phyloP scores from a whole-genome alignment of 2,888 invertebrate genomes.

The Torymus auratus region DNA sequence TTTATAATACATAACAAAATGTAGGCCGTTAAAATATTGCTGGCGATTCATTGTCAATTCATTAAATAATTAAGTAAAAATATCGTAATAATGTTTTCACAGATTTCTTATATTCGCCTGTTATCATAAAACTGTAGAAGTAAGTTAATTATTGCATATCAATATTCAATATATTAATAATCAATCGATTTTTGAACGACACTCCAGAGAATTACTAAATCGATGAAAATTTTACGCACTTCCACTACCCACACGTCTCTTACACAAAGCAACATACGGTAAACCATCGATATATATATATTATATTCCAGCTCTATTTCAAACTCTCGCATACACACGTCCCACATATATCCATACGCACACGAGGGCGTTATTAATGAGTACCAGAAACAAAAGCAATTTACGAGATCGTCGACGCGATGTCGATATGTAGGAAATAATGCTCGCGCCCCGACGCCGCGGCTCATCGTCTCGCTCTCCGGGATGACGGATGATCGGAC shows the following conservation, averaged over 20 bases:
- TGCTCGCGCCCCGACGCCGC: not conserved
- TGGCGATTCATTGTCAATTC: too few relatives aligned
- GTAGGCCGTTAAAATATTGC: too few relatives aligned
- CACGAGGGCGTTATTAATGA: constrained; percentile 44
- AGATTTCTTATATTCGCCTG: too few relatives aligned
- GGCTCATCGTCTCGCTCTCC: not conserved
- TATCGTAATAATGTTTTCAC: too few relatives aligned
- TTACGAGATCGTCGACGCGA: constrained; percentile 46
- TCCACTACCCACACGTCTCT: not conserved
- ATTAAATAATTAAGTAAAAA: too few relatives aligned
- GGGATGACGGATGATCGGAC: constrained; percentile 45
- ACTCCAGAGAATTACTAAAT: too few relatives aligned
- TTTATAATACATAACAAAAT: too few relatives aligned
- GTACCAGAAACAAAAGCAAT: constrained; percentile 55
- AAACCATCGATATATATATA: constrained; percentile 19
- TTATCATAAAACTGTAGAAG: too few relatives aligned
- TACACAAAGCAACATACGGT: constrained; percentile 19
- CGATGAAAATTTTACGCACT: not conserved
- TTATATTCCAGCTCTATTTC: constrained; percentile 5
- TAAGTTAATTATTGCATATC: too few relatives aligned
- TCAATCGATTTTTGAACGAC: too few relatives aligned
- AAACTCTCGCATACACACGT: not conserved
- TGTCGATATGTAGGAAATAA: constrained; percentile 36
- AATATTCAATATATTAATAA: too few relatives aligned
- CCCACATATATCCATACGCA: too few relatives aligned